phyloP scores from a whole-genome alignment of 2,113 vertebrate genomes.

The Lonchura striata region DNA sequence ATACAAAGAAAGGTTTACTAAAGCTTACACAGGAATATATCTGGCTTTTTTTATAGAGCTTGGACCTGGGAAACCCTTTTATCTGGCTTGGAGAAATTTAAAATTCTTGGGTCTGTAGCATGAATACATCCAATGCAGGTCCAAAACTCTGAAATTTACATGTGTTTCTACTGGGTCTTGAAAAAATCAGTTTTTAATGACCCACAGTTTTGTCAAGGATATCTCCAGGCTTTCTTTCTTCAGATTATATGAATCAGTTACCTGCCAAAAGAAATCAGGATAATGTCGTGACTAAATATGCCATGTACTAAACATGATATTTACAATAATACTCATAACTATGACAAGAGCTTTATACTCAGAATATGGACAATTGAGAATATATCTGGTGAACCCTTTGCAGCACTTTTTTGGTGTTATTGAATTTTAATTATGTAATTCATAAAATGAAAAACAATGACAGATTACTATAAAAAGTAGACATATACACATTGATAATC shows the following conservation, averaged over 20 bases:
- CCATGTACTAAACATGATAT: not conserved
- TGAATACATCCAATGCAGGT: not conserved
- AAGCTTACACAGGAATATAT: not conserved
- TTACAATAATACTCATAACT: not conserved
- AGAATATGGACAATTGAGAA: not conserved
- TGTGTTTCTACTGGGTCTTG: not conserved
- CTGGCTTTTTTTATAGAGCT: not conserved
- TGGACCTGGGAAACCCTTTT: not conserved
- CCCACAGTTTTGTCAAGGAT: not conserved
- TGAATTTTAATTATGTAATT: not conserved
- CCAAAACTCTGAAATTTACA: not conserved
- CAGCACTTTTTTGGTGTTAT: not conserved
- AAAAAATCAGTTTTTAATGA: not conserved
- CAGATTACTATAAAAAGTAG: constrained; percentile 16
- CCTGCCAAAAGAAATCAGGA: not conserved
- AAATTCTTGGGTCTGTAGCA: not conserved
- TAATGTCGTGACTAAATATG: not conserved
- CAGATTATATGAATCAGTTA: not conserved
- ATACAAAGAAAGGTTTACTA: not conserved
- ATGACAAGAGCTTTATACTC: not conserved
- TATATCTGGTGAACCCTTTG: not conserved
- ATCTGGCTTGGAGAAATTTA: not conserved
- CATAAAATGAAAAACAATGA: constrained; percentile 19
- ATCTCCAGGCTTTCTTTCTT: not conserved
- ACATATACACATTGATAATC: not conserved